These are phyloP conservation scores for Meiosimyza platycephala DNA, from an alignment of 2,888 invertebrate species.

Conservation along the genomic window DNA sequence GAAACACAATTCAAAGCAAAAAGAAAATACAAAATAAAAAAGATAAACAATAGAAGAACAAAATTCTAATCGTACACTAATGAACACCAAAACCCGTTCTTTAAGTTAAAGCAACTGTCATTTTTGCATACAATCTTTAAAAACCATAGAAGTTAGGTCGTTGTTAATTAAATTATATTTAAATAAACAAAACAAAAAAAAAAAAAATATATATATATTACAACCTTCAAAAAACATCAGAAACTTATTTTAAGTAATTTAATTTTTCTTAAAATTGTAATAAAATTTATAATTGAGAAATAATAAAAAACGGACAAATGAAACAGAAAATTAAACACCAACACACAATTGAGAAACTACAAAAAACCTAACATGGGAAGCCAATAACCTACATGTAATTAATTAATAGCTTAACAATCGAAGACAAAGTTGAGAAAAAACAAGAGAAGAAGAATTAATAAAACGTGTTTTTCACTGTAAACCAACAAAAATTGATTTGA, in stretches of 20 bases:
- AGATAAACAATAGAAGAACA: constrained; percentile 25
- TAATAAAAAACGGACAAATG: constrained; percentile 34
- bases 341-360: constrained; percentile 44
- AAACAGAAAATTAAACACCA: constrained; percentile 42
- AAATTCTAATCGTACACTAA: constrained; percentile 22
- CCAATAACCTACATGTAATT: constrained; percentile 44
- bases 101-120: constrained; percentile 36
- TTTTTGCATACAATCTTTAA: constrained; percentile 56
- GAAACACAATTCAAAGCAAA: constrained; percentile 40
- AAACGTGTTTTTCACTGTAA: constrained; percentile 43
- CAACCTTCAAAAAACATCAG: constrained; percentile 38
- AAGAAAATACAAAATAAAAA: constrained; percentile 33
- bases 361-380: constrained; percentile 38
- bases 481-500: constrained; percentile 39
- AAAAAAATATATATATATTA: constrained; percentile 43
- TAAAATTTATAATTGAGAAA: constrained; percentile 43
- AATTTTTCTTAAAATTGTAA: constrained; percentile 39
- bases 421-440: constrained; percentile 42
- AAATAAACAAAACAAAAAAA: constrained; percentile 52
- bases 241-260: constrained; percentile 36
- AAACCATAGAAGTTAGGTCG: constrained; percentile 53
- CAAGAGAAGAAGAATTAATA: constrained; percentile 37
- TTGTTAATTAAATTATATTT: constrained; percentile 61
- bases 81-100: constrained; percentile 18
- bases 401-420: constrained; percentile 42